Conservation (phyloP, 2,797 vertebrate genomes). For the Peromyscus attwateri region DNA sequence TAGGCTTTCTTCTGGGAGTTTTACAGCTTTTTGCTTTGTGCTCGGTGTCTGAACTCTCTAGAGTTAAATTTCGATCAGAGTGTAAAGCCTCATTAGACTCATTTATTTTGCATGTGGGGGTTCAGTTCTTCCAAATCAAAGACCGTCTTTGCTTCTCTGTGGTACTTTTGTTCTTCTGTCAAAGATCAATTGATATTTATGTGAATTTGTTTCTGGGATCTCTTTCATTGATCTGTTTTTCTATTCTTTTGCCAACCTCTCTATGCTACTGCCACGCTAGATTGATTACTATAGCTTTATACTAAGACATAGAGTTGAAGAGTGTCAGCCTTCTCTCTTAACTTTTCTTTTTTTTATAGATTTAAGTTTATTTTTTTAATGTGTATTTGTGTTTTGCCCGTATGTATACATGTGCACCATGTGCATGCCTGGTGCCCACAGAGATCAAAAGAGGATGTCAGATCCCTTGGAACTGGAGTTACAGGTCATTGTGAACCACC, state of each 20-base stretch:
- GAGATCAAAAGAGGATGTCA: background rate
- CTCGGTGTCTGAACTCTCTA: background rate
- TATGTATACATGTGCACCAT: background rate
- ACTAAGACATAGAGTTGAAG: background rate
- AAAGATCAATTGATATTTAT: conserved; percentile 36
- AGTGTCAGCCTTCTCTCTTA: background rate
- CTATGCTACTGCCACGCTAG: background rate
- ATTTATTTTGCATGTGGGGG: background rate
- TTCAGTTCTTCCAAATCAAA: background rate
- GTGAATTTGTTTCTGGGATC: background rate
- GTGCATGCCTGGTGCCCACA: background rate
- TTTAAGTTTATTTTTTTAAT: background rate
- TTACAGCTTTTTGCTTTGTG: background rate
- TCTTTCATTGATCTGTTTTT: background rate
- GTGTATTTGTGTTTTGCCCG: background rate
- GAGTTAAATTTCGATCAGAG: background rate
- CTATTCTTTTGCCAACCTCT: background rate
- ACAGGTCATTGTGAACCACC: background rate
- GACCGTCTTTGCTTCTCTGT: background rate
- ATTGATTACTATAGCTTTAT: background rate
- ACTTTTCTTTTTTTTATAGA: background rate
- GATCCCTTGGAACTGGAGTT: background rate
- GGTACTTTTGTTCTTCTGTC: background rate
- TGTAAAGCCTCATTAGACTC: background rate
- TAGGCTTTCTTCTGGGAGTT: background rate